Percentiles rank a stretch among this genome's conserved stretches.
Evolutionary conservation across 2,888 invertebrate genomes (phyloP).

Genomic region (Conchocele bisecta): DNA sequence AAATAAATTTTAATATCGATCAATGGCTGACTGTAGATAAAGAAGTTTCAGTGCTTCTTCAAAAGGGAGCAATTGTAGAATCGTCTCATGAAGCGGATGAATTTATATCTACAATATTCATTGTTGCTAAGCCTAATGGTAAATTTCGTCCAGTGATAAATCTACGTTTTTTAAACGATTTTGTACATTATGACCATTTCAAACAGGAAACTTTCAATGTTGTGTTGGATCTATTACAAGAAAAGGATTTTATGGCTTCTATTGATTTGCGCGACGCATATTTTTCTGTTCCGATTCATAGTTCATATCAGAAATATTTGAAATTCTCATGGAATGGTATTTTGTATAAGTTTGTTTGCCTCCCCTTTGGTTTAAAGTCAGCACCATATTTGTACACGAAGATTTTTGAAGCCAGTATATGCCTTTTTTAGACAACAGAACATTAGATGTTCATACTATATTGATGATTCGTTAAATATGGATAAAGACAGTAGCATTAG

Average conservation of each 20-base stretch:
- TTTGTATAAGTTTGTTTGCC: constrained; percentile 27
- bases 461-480: no score
- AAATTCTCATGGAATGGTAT: constrained; percentile 17
- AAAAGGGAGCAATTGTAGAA: neutral
- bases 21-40: neutral
- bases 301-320: constrained; percentile 15
- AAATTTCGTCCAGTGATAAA: constrained; percentile 34
- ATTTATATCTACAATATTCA: constrained; percentile 29
- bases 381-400: constrained; percentile 48
- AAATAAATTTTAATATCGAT: neutral
- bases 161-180: constrained; percentile 23
- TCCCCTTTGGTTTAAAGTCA: constrained; percentile 34
- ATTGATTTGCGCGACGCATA: constrained; percentile 17
- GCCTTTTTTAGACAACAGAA: constrained; percentile 25
- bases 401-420: constrained; percentile 26
- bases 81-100: neutral
- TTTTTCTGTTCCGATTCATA: constrained; percentile 10
- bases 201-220: constrained; percentile 19
- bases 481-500: no score
- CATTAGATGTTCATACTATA: constrained; percentile 44
- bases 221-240: constrained; percentile 15
- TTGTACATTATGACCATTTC: constrained; percentile 34
- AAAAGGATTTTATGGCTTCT: constrained; percentile 31
- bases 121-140: constrained; percentile 18
- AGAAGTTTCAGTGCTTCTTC: neutral